Evolutionary conservation across 2,888 invertebrate species (phyloP), one percentile per base, ranked within the genome.

Genomic region (Cryptus armator): DNA sequence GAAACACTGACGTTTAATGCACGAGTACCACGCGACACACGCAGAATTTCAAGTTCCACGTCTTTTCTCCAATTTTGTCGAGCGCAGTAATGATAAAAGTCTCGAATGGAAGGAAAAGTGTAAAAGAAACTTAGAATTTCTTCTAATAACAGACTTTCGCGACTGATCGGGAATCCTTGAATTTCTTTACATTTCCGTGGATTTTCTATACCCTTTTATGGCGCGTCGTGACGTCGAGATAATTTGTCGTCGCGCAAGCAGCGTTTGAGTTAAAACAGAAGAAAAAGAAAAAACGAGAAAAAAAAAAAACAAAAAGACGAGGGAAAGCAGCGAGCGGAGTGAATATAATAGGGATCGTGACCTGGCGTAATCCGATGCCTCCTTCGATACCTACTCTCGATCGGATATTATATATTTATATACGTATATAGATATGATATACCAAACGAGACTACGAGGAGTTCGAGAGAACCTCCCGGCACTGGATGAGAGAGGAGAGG

Each of bases 271-370:
- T n/a, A 3, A 19, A 77, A 1, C 16, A 7, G 32, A 56, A 7
- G 32, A 56, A 29, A 64, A 64, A 32, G 46, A 29, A 64, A 64
- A 32, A 43, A 29, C 32, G 16, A 9, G 46, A 32, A 62, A 70
- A 53, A 62, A 68, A 85, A 89, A 68, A 84, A 86, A 72, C 75
- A 82, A 32, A 82, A 51, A 72, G 59, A 29, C 74, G 76, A 66
- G 37, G 53, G 19, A 67, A 77, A 64, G 24, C 67, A 62, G 62
- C 56, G 56, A 56, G 56, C 77, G 74, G 68, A 81, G 68, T 84
- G 59, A 81, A 81, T 85, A 86, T 89, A 90, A 90, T 89, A 84
- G 89, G 89, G 89, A 89, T 91, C 90, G 91, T 90, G 90, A 91
- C 89, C 89, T 84, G 86, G 81, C 87, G 89, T 89, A 90, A 90